Conservation (phyloP, 2,113 vertebrate species). For the Typhlomys cinereus region DNA sequence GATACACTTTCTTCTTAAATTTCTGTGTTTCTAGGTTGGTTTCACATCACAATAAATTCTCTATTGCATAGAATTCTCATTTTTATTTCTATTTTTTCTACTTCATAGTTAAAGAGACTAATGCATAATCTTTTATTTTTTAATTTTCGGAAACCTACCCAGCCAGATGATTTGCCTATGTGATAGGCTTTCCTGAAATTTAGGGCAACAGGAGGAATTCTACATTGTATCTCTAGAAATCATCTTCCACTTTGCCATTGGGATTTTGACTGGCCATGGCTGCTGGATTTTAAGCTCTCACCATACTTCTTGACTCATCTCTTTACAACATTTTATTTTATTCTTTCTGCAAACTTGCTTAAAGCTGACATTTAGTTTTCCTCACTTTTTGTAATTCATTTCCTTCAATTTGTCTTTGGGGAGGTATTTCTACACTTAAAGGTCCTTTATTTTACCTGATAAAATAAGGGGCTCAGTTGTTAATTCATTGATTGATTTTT, state of each 20-base stretch:
- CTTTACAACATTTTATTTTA: not conserved
- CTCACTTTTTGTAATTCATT: not conserved
- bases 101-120: not conserved
- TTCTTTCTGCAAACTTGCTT: not conserved
- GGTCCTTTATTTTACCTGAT: not conserved
- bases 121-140: not conserved
- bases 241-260: not conserved
- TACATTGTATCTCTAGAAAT: not conserved
- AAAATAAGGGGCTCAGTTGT: not conserved
- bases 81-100: not conserved
- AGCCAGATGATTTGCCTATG: not conserved
- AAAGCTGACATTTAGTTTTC: not conserved
- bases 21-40: not conserved
- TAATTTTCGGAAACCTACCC: not conserved
- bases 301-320: not conserved
- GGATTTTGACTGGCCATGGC: not conserved
- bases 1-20: not conserved
- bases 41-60: not conserved
- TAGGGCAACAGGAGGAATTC: not conserved
- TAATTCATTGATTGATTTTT: not conserved
- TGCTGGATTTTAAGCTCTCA: not conserved
- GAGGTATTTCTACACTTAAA: not conserved
- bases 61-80: not conserved
- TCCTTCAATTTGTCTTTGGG: not conserved
- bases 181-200: not conserved